phyloP scores from a whole-genome alignment of 2,113 vertebrate species.

The Acanthisitta chloris region DNA sequence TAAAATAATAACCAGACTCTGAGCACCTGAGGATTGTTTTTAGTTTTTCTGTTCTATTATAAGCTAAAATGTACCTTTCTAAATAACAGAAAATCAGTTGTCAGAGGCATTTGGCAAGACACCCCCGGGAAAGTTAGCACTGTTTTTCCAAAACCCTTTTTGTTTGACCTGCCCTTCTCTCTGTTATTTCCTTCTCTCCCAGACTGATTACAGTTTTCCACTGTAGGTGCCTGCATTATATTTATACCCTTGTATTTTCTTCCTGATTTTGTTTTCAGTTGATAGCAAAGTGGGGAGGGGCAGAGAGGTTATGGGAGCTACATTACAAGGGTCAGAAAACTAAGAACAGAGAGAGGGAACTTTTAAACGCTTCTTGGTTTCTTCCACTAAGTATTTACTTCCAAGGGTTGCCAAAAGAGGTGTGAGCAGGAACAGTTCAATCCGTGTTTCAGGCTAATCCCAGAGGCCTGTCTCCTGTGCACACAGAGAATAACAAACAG shows the following conservation, averaged over 20 bases:
- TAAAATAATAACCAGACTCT: not conserved
- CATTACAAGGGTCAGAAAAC: not conserved
- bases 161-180: not conserved
- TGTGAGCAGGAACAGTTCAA: not conserved
- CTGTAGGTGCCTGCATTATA: rapidly evolving
- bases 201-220: not conserved
- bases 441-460: not conserved
- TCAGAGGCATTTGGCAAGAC: not conserved
- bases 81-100: not conserved
- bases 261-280: not conserved
- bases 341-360: not conserved
- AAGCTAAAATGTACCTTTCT: not conserved
- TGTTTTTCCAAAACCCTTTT: not conserved
- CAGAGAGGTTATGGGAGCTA: not conserved
- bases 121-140: not conserved
- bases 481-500: not conserved
- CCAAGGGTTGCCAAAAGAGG: not conserved
- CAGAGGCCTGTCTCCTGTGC: not conserved
- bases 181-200: not conserved
- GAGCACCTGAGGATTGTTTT: not conserved
- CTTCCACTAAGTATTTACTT: not conserved
- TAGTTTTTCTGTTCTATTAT: not conserved
- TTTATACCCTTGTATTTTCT: not conserved
- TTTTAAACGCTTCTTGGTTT: not conserved
- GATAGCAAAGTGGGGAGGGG: rapidly evolving